phyloP scores from a whole-genome alignment of 1,140 invertebrate species.

The Medauroidea extradentata region DNA sequence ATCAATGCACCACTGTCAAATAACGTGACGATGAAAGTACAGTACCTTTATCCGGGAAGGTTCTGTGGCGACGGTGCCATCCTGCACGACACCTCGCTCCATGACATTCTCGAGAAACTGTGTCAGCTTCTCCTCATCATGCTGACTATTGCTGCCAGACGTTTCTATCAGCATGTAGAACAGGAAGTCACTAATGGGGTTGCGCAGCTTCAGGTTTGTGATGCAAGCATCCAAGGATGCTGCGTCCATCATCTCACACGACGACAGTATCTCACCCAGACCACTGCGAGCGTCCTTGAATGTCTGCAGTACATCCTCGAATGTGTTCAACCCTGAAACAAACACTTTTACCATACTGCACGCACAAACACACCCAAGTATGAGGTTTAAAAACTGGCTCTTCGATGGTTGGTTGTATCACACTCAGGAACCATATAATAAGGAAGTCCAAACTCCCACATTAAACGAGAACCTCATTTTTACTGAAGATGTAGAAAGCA shows the following conservation, averaged over 20 bases:
- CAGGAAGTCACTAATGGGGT: constrained; percentile 60
- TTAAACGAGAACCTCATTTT: too few relatives aligned
- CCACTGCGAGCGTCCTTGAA: constrained; percentile 66
- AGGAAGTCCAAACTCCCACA: too few relatives aligned
- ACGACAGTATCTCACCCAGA: constrained; percentile 86
- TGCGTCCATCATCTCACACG: constrained; percentile 89
- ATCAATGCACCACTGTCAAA: neutral
- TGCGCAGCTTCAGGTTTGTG: constrained; percentile 56
- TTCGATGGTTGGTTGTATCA: too few relatives aligned
- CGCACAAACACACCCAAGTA: too few relatives aligned
- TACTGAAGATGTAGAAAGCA: too few relatives aligned
- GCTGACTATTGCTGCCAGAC: constrained; percentile 71
- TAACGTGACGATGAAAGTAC: neutral
- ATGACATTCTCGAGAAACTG: constrained; percentile 72
- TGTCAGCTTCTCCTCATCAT: constrained; percentile 85
- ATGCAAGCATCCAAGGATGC: constrained; percentile 57
- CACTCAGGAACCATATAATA: too few relatives aligned
- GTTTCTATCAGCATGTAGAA: constrained; percentile 93
- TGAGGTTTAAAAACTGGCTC: too few relatives aligned
- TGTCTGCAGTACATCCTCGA: constrained; percentile 70
- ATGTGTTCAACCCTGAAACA: constrained; percentile 63
- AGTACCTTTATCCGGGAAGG: constrained; percentile 70
- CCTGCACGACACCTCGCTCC: constrained; percentile 61
- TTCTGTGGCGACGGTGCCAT: constrained; percentile 82
- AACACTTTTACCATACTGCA: neutral